A percentile compares a stretch with the other conserved stretches of the same genome.
Evolutionary conservation across 2,797 vertebrate genomes (phyloP).

Genomic region (Onychomys arenicola): DNA sequence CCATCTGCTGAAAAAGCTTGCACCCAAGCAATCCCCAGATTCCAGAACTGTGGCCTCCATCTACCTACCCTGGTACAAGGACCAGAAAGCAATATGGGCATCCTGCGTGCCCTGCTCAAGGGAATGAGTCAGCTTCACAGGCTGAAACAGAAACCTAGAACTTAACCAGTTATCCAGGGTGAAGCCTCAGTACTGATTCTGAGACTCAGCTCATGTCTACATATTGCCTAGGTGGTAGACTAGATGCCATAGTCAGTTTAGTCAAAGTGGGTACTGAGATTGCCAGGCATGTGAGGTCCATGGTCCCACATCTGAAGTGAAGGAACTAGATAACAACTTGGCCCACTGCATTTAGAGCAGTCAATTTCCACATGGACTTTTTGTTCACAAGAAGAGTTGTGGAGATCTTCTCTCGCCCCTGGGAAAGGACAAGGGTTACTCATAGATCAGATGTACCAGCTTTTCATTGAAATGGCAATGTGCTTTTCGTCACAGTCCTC

Average conservation of each 20-base stretch:
- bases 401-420: neutral
- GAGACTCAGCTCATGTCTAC: neutral
- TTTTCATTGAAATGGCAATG: constrained; percentile 61
- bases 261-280: neutral
- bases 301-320: neutral
- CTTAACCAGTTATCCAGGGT: constrained; percentile 46
- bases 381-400: constrained; percentile 3
- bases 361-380: neutral
- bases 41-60: constrained; percentile 61
- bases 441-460: constrained; percentile 53
- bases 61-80: constrained; percentile 75
- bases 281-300: neutral
- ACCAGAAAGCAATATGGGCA: neutral
- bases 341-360: neutral
- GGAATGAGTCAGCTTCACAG: constrained; percentile 20
- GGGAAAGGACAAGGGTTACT: constrained; percentile 45
- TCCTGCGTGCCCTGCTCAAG: constrained; percentile 60
- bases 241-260: neutral
- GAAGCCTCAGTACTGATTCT: constrained; percentile 43
- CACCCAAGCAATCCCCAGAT: constrained; percentile 39
- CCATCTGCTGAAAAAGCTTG: constrained; percentile 72
- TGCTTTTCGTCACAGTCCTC: constrained; percentile 56
- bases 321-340: constrained; percentile 40
- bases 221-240: neutral
- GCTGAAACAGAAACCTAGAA: constrained; percentile 61